These are phyloP conservation scores for Lytechinus pictus DNA, from an alignment of 35 echinoderm and acorn worm species.

Conservation along the genomic window DNA sequence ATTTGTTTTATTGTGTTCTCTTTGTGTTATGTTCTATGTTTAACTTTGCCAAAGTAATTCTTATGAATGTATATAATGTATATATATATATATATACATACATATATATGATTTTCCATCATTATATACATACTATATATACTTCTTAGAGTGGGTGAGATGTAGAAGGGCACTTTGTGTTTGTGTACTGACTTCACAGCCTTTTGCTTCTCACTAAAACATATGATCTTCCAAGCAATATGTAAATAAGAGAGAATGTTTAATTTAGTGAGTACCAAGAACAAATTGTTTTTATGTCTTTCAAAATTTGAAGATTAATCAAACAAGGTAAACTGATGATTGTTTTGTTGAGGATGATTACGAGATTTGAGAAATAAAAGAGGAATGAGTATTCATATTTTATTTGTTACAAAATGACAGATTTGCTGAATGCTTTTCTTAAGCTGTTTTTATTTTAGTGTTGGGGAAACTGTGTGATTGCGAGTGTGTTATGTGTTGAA, in stretches of 20 bases:
- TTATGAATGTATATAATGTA: background rate
- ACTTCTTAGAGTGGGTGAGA: background rate
- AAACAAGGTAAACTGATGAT: background rate
- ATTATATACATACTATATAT: background rate
- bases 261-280: background rate
- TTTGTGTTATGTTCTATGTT: background rate
- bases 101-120: background rate
- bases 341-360: background rate
- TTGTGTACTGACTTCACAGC: background rate
- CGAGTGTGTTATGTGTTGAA: background rate
- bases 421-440: background rate
- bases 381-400: background rate
- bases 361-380: background rate
- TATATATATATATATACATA: background rate
- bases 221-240: slow-evolving; percentile 6
- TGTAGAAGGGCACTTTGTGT: background rate
- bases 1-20: background rate
- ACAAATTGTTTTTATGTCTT: background rate
- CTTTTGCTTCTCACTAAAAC: background rate
- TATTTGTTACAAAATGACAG: background rate
- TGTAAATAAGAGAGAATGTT: slow-evolving; percentile 13
- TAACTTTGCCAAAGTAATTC: background rate
- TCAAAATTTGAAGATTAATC: background rate
- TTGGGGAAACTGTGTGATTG: background rate
- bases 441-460: background rate